Evolutionary conservation across 2,113 vertebrate genomes (phyloP).

Genomic region (Alces alces): DNA sequence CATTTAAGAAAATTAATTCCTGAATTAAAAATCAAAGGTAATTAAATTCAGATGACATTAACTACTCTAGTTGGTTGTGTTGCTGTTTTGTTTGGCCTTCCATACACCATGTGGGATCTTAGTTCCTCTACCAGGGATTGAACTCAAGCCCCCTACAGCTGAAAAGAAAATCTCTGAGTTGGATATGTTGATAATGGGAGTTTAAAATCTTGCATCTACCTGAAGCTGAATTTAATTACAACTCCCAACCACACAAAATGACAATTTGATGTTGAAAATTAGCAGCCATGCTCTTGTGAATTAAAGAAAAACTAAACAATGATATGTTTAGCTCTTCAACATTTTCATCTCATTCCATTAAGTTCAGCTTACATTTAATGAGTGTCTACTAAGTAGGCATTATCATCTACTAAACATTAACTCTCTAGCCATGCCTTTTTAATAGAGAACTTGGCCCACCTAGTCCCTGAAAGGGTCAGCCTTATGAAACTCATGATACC

Average conservation of each 20-base stretch:
- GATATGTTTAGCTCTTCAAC: background rate
- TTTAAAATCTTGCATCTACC: background rate
- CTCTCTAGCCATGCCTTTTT: background rate
- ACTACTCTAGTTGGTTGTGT: background rate
- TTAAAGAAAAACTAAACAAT: background rate
- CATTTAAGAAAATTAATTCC: background rate
- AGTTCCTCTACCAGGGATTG: background rate
- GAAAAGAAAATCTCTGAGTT: background rate
- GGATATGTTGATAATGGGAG: background rate
- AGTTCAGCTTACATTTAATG: background rate
- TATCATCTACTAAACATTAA: background rate
- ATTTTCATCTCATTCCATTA: background rate
- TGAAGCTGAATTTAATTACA: slow-evolving; percentile 16
- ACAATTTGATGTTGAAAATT: background rate
- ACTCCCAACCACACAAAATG: slow-evolving; percentile 3
- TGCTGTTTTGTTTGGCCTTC: background rate
- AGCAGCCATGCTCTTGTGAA: background rate
- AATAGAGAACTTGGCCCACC: background rate
- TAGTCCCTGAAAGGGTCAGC: background rate
- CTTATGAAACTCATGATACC: background rate
- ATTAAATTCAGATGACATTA: slow-evolving; percentile 27
- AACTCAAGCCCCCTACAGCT: background rate
- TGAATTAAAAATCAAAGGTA: slow-evolving; percentile 26
- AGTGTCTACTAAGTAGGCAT: background rate
- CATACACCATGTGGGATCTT: background rate